A percentile compares a stretch with the other conserved stretches of the same genome.
Evolutionary conservation across 2,888 invertebrate species (phyloP).

Genomic region (Drosophila imparisetae): DNA sequence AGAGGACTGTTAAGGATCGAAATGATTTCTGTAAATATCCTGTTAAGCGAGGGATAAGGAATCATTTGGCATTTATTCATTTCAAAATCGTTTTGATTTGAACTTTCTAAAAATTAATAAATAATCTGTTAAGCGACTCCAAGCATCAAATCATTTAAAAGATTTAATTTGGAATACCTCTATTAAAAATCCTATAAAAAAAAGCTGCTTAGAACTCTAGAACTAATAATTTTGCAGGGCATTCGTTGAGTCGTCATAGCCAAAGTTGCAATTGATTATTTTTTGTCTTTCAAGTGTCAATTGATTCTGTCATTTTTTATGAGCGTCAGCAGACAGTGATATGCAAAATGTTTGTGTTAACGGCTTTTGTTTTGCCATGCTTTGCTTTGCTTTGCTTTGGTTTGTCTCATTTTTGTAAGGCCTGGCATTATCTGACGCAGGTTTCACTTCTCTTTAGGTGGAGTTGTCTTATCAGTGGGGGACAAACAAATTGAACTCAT

Average conservation of each 20-base stretch:
- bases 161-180: not conserved
- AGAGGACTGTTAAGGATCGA: not conserved
- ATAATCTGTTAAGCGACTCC: not conserved
- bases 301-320: constrained; percentile 27
- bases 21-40: not conserved
- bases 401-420: constrained; percentile 11
- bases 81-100: not conserved
- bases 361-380: constrained; percentile 21
- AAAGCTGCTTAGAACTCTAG: not conserved
- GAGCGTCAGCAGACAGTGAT: constrained; percentile 53
- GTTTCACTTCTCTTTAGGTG: not conserved
- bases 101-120: not conserved
- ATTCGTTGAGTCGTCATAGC: not conserved
- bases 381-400: constrained; percentile 7
- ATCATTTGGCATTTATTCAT: not conserved
- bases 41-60: no score
- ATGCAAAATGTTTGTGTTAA: constrained; percentile 75
- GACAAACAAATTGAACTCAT: constrained; percentile 76
- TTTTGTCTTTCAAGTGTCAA: constrained; percentile 58
- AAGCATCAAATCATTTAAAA: not conserved
- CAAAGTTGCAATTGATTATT: constrained; percentile 57
- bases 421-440: constrained; percentile 40
- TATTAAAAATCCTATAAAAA: not conserved
- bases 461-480: constrained; percentile 61
- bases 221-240: not conserved